phyloP scores from a whole-genome alignment of 1,140 invertebrate species.

The Odontomachus brunneus region DNA sequence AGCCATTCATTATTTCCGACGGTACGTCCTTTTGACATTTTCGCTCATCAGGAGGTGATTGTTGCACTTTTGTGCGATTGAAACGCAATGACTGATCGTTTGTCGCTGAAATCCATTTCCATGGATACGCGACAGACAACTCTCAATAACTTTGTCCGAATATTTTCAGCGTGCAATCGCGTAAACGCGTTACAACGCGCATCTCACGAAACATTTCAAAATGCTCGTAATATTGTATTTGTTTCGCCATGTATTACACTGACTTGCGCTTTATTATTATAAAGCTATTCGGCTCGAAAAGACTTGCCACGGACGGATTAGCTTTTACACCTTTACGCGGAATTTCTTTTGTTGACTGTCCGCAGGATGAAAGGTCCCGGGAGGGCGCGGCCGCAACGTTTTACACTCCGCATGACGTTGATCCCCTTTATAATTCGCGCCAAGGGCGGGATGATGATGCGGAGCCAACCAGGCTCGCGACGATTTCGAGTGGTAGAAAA shows the following conservation, averaged over 20 bases:
- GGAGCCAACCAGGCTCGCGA: constrained; percentile 34
- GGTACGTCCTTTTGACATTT: constrained; percentile 20
- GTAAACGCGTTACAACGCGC: no score
- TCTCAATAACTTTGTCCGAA: no score
- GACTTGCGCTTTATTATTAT: not conserved
- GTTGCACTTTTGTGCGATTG: constrained; percentile 19
- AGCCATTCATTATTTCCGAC: constrained; percentile 48
- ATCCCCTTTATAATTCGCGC: constrained; percentile 53
- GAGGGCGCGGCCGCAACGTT: constrained; percentile 13
- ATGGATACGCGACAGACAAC: not conserved
- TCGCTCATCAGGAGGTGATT: constrained; percentile 23
- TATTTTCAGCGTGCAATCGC: no score
- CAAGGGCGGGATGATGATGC: constrained; percentile 50
- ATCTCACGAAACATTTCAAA: not conserved
- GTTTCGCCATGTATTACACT: not conserved
- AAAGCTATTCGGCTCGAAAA: not conserved
- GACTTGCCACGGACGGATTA: not conserved
- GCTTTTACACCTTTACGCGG: not conserved
- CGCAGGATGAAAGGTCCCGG: not conserved
- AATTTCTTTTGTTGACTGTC: constrained; percentile 23
- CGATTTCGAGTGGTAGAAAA: constrained; percentile 37
- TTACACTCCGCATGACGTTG: constrained; percentile 36
- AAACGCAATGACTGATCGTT: not conserved
- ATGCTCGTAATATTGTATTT: no score
- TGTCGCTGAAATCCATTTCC: constrained; percentile 3